Percentiles rank a stretch among this genome's conserved stretches.
Conservation (phyloP, 2,113 vertebrate species). For the Pelvicachromis taeniatus region DNA sequence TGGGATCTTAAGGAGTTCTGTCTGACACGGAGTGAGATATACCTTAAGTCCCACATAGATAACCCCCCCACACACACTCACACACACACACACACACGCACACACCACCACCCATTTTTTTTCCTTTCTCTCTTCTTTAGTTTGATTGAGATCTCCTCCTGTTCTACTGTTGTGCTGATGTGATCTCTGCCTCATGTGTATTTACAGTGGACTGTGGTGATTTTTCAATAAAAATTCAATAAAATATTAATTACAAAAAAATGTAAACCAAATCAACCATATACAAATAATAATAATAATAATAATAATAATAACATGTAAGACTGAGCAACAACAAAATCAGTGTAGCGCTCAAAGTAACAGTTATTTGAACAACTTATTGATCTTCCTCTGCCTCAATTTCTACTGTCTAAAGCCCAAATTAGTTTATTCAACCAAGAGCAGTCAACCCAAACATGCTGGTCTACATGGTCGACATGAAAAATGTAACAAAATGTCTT, state of each 20-base stretch:
- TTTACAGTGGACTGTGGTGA: neutral
- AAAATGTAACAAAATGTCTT: neutral
- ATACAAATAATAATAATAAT: no score
- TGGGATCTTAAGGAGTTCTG: neutral
- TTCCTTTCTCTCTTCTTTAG: neutral
- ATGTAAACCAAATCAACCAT: neutral
- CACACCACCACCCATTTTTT: neutral
- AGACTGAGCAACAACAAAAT: neutral
- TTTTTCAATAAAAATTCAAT: neutral
- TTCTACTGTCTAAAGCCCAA: neutral
- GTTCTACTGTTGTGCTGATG: neutral
- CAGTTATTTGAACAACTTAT: neutral
- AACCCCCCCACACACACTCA: neutral
- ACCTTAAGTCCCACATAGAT: neutral
- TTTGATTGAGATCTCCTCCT: neutral
- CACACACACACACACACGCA: no score
- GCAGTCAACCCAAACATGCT: neutral
- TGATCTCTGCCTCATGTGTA: neutral
- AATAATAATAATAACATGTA: neutral
- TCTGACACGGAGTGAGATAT: no score
- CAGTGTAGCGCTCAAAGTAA: neutral
- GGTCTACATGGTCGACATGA: neutral
- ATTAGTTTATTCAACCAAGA: neutral
- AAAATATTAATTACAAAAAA: neutral
- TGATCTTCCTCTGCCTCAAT: neutral